phyloP scores from a whole-genome alignment of 2,888 invertebrate species.

The Apamea anceps region DNA sequence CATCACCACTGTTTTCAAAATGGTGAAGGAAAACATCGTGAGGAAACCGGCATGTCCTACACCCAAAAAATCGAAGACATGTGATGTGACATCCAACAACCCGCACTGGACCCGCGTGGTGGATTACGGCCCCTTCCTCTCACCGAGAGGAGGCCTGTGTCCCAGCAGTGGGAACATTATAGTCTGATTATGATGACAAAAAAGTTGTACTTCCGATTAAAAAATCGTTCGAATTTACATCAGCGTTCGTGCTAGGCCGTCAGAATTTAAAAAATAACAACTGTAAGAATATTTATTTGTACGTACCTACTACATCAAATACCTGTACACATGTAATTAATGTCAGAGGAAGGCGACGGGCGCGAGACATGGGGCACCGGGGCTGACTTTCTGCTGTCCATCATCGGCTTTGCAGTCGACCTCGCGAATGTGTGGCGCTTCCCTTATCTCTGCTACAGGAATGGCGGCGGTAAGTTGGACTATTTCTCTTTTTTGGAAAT shows the following conservation, averaged over 20 bases:
- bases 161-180: background rate
- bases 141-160: background rate
- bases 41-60: too few species aligned
- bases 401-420: slow-evolving; percentile 96
- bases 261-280: background rate
- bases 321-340: slow-evolving; percentile 23
- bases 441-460: slow-evolving; percentile 94
- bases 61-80: background rate
- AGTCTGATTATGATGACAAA: background rate
- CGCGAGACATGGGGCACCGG: slow-evolving; percentile 95
- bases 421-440: slow-evolving; percentile 96
- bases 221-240: background rate
- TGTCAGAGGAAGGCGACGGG: slow-evolving; percentile 87
- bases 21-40: background rate
- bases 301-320: background rate
- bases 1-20: background rate
- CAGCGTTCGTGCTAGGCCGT: background rate
- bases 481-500: background rate
- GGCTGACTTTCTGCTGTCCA: slow-evolving; percentile 95
- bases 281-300: background rate
- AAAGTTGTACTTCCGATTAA: background rate
- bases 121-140: background rate
- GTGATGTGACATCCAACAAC: background rate
- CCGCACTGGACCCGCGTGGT: background rate
- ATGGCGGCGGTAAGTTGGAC: slow-evolving; percentile 92